These are phyloP conservation scores for Crenichthys baileyi DNA, from an alignment of 2,797 vertebrate genomes.

Conservation along the genomic window DNA sequence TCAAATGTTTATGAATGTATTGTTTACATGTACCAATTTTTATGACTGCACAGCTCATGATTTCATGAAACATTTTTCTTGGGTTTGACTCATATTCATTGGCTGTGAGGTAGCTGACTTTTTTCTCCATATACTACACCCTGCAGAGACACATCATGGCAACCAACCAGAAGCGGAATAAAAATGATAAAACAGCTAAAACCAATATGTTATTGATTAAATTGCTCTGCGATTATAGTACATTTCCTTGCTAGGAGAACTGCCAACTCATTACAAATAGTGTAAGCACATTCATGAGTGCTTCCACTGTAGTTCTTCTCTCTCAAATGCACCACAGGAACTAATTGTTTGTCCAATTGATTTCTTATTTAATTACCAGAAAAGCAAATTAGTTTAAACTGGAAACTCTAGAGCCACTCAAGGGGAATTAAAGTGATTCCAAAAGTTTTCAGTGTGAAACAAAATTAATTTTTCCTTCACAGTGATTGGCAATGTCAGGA, in stretches of 20 bases:
- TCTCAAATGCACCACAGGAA: slow-evolving; percentile 41
- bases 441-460: slow-evolving; percentile 59
- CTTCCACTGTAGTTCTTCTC: slow-evolving; percentile 22
- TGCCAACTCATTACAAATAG: slow-evolving; percentile 9
- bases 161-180: background rate
- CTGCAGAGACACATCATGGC: background rate
- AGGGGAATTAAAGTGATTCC: slow-evolving; percentile 60
- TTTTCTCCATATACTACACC: background rate
- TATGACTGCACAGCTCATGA: too few species aligned
- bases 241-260: background rate
- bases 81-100: background rate
- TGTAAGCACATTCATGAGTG: slow-evolving; percentile 10
- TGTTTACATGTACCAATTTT: background rate
- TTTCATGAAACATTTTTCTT: background rate
- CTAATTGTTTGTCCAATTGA: slow-evolving; percentile 73
- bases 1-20: background rate
- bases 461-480: slow-evolving; percentile 50
- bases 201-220: background rate
- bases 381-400: slow-evolving; percentile 65
- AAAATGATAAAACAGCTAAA: background rate
- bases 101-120: background rate
- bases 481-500: slow-evolving; percentile 47
- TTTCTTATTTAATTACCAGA: slow-evolving; percentile 77
- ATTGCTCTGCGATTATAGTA: background rate
- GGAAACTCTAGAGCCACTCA: slow-evolving; percentile 60